Percentiles rank a stretch among this genome's conserved stretches.
phyloP scores from a whole-genome alignment of 2,797 vertebrate species.

The Macropus fuliginosus region DNA sequence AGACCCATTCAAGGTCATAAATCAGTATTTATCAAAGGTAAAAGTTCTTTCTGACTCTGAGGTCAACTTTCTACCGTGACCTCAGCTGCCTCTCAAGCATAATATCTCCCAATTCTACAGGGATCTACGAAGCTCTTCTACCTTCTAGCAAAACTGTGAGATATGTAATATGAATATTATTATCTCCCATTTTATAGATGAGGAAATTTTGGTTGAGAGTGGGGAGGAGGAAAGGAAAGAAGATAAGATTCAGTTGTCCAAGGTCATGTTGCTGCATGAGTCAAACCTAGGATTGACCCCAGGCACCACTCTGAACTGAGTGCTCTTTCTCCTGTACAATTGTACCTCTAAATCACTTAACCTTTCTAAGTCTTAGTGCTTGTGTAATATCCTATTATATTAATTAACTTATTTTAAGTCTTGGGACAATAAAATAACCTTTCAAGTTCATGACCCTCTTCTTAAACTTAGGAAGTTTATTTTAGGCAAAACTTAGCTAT shows the following conservation, averaged over 20 bases:
- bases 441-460: background rate
- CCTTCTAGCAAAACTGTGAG: background rate
- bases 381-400: background rate
- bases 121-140: background rate
- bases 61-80: background rate
- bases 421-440: background rate
- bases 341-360: background rate
- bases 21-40: background rate
- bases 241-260: background rate
- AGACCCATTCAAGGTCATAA: background rate
- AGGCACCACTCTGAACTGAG: background rate
- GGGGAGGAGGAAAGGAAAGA: background rate
- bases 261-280: background rate
- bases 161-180: background rate
- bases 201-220: background rate
- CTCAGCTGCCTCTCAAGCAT: background rate
- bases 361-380: background rate
- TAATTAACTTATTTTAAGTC: background rate
- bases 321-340: background rate
- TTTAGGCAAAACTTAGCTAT: background rate
- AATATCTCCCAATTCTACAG: background rate
- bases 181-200: background rate
- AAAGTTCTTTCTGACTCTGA: background rate
- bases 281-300: background rate
- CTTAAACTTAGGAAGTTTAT: background rate